Evolutionary conservation across 2,113 vertebrate species (phyloP), one percentile per base, ranked within the genome.

Genomic region (Perognathus longimembris): DNA sequence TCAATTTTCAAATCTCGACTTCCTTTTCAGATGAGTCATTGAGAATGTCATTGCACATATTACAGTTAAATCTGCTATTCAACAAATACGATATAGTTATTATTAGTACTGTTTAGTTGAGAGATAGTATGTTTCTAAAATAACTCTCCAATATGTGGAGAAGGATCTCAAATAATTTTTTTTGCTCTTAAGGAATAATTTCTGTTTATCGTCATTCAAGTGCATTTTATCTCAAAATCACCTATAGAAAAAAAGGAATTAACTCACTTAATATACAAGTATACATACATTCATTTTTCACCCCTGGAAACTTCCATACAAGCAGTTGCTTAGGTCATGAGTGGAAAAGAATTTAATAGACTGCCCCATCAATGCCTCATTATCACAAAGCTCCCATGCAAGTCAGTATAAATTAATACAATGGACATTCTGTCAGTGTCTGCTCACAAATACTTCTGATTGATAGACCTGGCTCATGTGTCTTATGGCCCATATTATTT

Each of bases 371-470:
- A 92, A 95, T 80, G 59, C 50, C 30, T 73, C 71, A 95, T 96
- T 94, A 92, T 95, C 91, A 92, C 79, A 90, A 89, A 90, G 66
- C 70, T 92, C 32, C 77, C 83, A 92, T 59, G 85, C 67, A 95
- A 95, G 69, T 89, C 88, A 82, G 40, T 88, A 40, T 95, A 96
- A 95, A 82, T 93, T 94, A 94, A 36, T 57, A 42, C 40, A 64
- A 85, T 71, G 88, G 38, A 36, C 36, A 34, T 87, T 92, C 40
- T 95, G 57, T 94, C 50, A 70, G 64, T 82, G 9, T 94, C 64
- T 91, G 67, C 42, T 97, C 59, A 95, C 85, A 95, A n/a, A n/a
- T n/a, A n/a, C n/a, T n/a, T n/a, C n/a, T n/a, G n/a, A 69, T 12
- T 86, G 28, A 67, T 32, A 94, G 38, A 91, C 75, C 14, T 64